Evolutionary conservation across 2,797 vertebrate species (phyloP), one percentile per base, ranked within the genome.

Genomic region (Bufotes viridis): DNA sequence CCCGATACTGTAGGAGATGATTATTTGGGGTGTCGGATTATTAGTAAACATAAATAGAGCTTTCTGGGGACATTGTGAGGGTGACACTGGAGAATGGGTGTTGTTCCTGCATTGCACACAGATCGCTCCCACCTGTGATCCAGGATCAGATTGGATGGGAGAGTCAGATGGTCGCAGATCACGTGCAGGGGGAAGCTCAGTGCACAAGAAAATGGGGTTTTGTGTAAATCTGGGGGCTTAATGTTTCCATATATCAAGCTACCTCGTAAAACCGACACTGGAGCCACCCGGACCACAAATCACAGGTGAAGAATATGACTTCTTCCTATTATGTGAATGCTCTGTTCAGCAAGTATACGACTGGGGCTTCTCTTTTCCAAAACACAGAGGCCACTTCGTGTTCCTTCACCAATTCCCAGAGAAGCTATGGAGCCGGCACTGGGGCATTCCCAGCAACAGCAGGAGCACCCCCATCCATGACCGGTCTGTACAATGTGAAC

Each of bases 231-330:
- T 97, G 95, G 95, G 94, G 94, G 95, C 97, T 96, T 98, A 98
- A 98, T 97, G 96, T 97, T 97, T 96, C 97, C 97, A 97, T 98
- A 97, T 97, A 98, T 99, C 97, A 99, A 94, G 91, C 94, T 96
- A 95, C 95, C 97, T 98, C 97, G 96, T 99, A 99, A 99, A 98
- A 98, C 97, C 96, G 97, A 98, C 97, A 98, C 96, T 94, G 95
- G 96, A 96, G 96, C 97, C 97, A 97, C 95, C 96, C 94, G 95
- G 95, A 97, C 97, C 97, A 98, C 97, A 98, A 98, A 98, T 98
- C 98, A 98, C 96, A 93, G 96, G 94, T 95, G 95, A 96, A 96
- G 97, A 98, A 97, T 96, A 98, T 98, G 97, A 97, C 95, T 97
- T 98, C 96, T 95, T 96, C 96, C 96, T 97, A 97, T 97, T 97